Evolutionary conservation across 2,888 invertebrate species (phyloP), one percentile per base, ranked within the genome.

Genomic region (Cheilosia impressa): DNA sequence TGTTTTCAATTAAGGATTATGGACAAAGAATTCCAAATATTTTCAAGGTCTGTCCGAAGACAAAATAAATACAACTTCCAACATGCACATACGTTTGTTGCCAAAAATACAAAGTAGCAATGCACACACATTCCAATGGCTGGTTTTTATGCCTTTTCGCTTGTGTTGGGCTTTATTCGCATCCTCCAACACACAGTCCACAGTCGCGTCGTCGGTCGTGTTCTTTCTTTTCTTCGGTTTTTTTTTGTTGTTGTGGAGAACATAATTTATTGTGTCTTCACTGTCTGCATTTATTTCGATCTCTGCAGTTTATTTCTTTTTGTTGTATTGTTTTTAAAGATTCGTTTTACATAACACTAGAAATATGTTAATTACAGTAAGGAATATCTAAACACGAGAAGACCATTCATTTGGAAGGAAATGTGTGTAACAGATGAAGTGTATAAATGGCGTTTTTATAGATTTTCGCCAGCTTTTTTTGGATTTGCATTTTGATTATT

Each of bases 401-500:
- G 17, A 38, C 15, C 22, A 34, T 15, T 19, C 22, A 22, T 38
- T 50, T 65, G 5, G 19, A 7, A 63, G 47, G 41, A 41, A 66
- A 52, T n/a, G 7, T 41, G n/a, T 55, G n/a, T 45, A 68, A 27
- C 38, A 53, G 24, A 53, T 2, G 53, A 43, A 24, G 24, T 43
- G 43, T 43, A 53, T 73, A 53, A 52, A 53, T 55, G 38, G 63
- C 19, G 31, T 3, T 55, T 79, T 72, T 58, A 65, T 79, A 58
- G 72, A 58, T 65, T 24, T 52, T 66, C 5, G 72, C 53, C 63
- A 57, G 69, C 15, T 60, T n/a, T 24, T 24, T 24, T 55, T 15
- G 22, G 72, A 79, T 72, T 72, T 71, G 72, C 79, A 78, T 78
- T 27, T 69, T 71, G 72, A 47, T 79, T 65, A 58, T 79, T 79